These are phyloP conservation scores for Rutilus rutilus DNA, from an alignment of 2,113 vertebrate genomes.

Conservation along the genomic window DNA sequence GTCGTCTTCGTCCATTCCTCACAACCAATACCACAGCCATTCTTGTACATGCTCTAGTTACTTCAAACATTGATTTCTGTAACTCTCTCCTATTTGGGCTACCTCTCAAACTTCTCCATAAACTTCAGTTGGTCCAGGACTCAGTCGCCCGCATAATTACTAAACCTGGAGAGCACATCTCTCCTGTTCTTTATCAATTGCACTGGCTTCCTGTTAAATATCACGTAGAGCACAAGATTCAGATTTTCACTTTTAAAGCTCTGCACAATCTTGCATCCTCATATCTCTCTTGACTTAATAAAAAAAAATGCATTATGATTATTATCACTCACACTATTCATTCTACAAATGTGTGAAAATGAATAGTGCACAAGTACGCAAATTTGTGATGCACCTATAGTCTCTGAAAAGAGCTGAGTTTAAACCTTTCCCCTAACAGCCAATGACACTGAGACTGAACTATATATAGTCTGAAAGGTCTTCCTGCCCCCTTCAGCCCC, in stretches of 20 bases:
- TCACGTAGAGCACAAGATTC: not conserved
- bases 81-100: not conserved
- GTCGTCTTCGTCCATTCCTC: not conserved
- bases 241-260: not conserved
- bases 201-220: not conserved
- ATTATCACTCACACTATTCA: too few species aligned
- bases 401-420: constrained; percentile 7
- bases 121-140: constrained; percentile 5
- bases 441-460: not conserved
- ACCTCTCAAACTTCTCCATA: constrained; percentile 11
- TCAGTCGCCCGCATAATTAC: constrained; percentile 16
- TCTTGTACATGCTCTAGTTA: not conserved
- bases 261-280: not conserved
- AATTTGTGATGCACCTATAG: not conserved
- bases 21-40: constrained; percentile 5
- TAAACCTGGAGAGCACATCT: not conserved
- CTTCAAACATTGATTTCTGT: constrained; percentile 11
- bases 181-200: not conserved
- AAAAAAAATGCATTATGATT: not conserved
- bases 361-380: not conserved
- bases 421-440: not conserved
- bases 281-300: not conserved
- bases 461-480: not conserved
- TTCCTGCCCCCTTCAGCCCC: constrained; percentile 6
- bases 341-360: too few species aligned